Conservation (phyloP, 2,113 vertebrate genomes). For the Protobothrops mucrosquamatus region DNA sequence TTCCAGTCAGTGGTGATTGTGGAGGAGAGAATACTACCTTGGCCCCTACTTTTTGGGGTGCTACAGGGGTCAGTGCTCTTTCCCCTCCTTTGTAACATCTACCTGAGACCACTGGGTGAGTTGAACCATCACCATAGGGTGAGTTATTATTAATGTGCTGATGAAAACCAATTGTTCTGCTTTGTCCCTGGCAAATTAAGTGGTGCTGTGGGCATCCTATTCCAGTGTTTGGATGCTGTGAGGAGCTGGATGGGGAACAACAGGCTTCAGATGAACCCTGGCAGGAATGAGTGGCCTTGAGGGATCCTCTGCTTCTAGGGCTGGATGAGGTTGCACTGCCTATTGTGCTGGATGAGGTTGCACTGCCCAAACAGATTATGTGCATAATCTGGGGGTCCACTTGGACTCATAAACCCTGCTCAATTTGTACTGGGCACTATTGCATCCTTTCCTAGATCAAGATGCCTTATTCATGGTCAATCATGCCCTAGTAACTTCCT, state of each 20-base stretch:
- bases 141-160: background rate
- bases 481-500: background rate
- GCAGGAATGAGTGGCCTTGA: background rate
- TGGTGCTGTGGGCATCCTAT: background rate
- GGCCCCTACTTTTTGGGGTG: background rate
- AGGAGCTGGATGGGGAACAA: background rate
- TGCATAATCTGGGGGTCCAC: background rate
- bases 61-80: background rate
- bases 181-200: background rate
- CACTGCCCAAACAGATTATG: background rate
- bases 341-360: background rate
- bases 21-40: background rate
- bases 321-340: background rate
- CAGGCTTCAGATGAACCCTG: background rate
- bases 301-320: background rate
- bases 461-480: background rate
- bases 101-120: background rate
- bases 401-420: background rate
- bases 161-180: background rate
- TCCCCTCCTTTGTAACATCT: background rate
- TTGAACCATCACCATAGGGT: background rate
- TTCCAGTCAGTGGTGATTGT: background rate
- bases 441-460: background rate
- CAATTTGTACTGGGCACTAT: background rate
- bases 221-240: background rate